Conservation (phyloP, 2,113 vertebrate species). For the Psilopogon haemacephalus region DNA sequence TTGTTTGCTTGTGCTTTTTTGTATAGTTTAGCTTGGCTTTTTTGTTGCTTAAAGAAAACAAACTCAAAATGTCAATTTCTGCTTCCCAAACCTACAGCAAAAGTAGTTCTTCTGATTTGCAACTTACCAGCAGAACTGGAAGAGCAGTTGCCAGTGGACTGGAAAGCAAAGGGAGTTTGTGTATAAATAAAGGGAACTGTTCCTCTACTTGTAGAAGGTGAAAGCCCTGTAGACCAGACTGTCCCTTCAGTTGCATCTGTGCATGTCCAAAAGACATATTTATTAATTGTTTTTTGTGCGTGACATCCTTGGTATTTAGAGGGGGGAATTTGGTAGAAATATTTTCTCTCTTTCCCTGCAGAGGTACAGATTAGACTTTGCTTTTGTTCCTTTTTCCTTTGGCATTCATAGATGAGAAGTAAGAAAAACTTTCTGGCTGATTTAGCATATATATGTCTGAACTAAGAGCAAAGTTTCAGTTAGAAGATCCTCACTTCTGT, state of each 20-base stretch:
- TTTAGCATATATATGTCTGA: not conserved
- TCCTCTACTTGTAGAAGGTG: not conserved
- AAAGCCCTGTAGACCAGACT: not conserved
- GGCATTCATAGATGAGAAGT: not conserved
- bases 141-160: not conserved
- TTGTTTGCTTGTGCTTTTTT: not conserved
- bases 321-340: not conserved
- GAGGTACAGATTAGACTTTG: not conserved
- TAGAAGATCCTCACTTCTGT: not conserved
- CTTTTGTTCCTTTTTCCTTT: not conserved
- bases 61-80: not conserved
- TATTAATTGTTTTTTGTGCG: not conserved
- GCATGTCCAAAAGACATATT: not conserved
- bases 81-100: not conserved
- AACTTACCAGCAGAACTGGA: not conserved
- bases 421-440: not conserved
- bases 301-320: not conserved
- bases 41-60: no score
- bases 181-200: not conserved
- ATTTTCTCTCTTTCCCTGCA: not conserved
- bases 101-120: not conserved
- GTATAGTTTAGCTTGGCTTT: no score
- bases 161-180: not conserved
- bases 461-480: not conserved
- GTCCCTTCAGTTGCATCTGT: not conserved